A percentile compares a stretch with the other conserved stretches of the same genome.
Conservation (phyloP, 2,797 vertebrate genomes). For the Chloroceryle amazona region DNA sequence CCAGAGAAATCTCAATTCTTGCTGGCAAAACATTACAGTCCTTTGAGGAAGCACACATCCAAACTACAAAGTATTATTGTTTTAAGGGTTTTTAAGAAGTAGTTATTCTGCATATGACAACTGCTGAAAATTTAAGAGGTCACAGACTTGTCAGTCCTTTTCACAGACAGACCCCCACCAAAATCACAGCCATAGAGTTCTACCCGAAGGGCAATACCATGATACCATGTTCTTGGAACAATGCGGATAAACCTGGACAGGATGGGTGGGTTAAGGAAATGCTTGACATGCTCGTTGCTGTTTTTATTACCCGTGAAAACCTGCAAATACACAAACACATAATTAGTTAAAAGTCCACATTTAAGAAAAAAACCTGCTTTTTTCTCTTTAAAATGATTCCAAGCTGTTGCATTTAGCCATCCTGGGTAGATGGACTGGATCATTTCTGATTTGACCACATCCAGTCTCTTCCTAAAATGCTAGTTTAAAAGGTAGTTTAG, state of each 20-base stretch:
- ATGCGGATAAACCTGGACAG: slow-evolving; percentile 91
- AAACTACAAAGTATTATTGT: background rate
- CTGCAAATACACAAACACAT: slow-evolving; percentile 79
- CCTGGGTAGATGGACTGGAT: background rate
- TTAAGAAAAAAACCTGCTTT: background rate
- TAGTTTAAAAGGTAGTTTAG: background rate
- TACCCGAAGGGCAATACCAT: slow-evolving; percentile 89
- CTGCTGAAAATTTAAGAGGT: background rate
- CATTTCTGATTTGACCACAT: background rate
- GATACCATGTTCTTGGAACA: slow-evolving; percentile 88
- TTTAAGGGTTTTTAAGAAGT: background rate
- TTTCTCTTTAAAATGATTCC: background rate
- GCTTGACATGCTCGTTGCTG: slow-evolving; percentile 84
- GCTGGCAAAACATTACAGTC: background rate
- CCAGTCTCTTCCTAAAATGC: background rate
- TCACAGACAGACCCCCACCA: slow-evolving; percentile 21
- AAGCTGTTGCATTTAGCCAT: background rate
- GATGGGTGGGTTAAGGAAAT: slow-evolving; percentile 93
- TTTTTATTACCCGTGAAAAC: slow-evolving; percentile 89
- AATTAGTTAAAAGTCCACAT: background rate
- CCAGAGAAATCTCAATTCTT: background rate
- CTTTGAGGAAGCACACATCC: background rate
- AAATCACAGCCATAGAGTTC: slow-evolving; percentile 94
- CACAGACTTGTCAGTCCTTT: background rate
- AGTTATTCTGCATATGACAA: background rate